These are phyloP conservation scores for Larimichthys polyactis DNA, from an alignment of 2,113 vertebrate species.

Conservation along the genomic window DNA sequence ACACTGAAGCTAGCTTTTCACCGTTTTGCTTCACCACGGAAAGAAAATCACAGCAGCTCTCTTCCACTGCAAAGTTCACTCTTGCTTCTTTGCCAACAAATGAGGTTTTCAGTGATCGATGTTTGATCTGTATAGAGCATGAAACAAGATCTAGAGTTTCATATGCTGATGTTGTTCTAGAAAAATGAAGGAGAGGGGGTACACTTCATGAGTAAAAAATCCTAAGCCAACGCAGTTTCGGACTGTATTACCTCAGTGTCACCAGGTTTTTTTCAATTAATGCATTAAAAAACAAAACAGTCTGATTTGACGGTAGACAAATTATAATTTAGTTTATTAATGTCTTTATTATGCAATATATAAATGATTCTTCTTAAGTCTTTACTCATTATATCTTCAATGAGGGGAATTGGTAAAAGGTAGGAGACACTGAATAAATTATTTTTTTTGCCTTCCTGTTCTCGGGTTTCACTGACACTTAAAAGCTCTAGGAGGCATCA, in stretches of 20 bases:
- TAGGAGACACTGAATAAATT: slow-evolving; percentile 15
- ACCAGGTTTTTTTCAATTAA: neutral
- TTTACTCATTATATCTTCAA: neutral
- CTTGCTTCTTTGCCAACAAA: slow-evolving; percentile 43
- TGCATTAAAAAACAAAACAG: neutral
- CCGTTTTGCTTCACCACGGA: slow-evolving; percentile 59
- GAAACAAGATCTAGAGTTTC: slow-evolving; percentile 21
- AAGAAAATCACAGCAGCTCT: slow-evolving; percentile 44
- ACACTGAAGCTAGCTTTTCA: slow-evolving; percentile 67
- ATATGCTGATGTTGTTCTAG: slow-evolving; percentile 21
- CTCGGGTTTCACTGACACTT: slow-evolving; percentile 42
- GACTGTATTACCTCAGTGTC: neutral
- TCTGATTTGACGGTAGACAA: neutral
- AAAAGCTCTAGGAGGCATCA: neutral
- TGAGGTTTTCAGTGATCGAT: slow-evolving; percentile 45
- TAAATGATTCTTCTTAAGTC: neutral
- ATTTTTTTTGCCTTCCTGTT: slow-evolving; percentile 45
- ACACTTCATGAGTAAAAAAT: neutral
- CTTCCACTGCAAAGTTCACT: slow-evolving; percentile 38
- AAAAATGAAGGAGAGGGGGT: slow-evolving; percentile 1
- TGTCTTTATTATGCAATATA: neutral
- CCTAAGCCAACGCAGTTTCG: neutral
- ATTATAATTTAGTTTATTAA: neutral
- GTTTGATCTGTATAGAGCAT: slow-evolving; percentile 46
- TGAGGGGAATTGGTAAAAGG: slow-evolving; percentile 1